These are phyloP conservation scores for Conomelus anceps DNA, from an alignment of 2,888 invertebrate species.

Conservation along the genomic window DNA sequence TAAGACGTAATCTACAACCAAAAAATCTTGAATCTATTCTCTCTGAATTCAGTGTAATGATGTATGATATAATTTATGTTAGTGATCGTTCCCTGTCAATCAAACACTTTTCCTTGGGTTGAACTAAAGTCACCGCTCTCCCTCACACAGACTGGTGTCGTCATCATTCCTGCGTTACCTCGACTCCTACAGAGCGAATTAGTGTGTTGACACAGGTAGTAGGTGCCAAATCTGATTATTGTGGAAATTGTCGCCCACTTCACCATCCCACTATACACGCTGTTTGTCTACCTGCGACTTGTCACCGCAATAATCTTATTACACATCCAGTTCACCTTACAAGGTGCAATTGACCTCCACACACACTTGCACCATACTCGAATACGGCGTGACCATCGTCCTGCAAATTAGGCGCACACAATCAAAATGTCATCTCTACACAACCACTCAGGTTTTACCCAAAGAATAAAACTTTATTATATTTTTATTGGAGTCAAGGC, in stretches of 20 bases:
- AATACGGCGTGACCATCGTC: neutral
- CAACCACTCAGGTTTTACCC: too few species aligned
- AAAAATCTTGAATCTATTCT: too few species aligned
- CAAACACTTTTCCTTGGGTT: too few species aligned
- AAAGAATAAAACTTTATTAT: too few species aligned
- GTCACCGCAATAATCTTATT: neutral
- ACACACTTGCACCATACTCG: neutral
- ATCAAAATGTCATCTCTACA: too few species aligned
- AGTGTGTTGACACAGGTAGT: neutral
- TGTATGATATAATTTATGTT: too few species aligned
- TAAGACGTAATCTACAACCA: too few species aligned
- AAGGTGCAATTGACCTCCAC: neutral
- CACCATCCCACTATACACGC: neutral
- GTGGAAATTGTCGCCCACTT: neutral
- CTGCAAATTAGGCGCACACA: neutral
- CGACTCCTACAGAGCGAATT: neutral
- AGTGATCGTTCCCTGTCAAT: too few species aligned
- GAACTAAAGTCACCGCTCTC: too few species aligned
- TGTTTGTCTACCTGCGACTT: neutral
- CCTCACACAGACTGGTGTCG: neutral
- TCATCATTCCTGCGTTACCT: neutral
- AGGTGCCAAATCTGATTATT: neutral
- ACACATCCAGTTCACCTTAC: neutral
- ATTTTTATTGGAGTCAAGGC: too few species aligned
- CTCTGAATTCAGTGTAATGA: too few species aligned